Conservation (phyloP, 2,113 vertebrate genomes). For the Chloropsis hardwickii region DNA sequence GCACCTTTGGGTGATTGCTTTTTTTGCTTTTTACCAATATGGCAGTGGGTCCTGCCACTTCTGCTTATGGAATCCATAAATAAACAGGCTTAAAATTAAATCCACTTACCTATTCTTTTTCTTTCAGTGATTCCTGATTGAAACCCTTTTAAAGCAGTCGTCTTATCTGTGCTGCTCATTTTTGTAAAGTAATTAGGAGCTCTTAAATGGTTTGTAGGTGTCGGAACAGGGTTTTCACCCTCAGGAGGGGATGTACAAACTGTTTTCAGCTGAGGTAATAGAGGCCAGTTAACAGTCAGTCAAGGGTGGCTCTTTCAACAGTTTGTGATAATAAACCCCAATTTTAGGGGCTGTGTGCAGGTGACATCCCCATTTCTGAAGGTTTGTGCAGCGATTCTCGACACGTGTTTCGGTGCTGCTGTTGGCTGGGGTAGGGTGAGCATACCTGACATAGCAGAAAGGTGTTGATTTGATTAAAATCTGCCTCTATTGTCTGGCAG, state of each 20-base stretch:
- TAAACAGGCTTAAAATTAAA: not conserved
- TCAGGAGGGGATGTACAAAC: not conserved
- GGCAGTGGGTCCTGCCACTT: not conserved
- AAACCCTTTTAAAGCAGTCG: not conserved
- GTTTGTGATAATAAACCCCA: not conserved
- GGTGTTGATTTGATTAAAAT: slow-evolving; percentile 59
- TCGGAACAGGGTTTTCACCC: not conserved
- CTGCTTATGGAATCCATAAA: not conserved
- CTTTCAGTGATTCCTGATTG: not conserved
- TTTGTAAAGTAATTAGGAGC: not conserved
- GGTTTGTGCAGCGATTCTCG: not conserved
- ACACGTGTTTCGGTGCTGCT: not conserved
- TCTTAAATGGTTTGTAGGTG: not conserved
- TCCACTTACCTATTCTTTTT: not conserved
- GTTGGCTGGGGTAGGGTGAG: not conserved
- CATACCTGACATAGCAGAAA: slow-evolving; percentile 2
- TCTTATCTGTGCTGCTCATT: not conserved
- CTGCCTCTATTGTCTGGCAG: slow-evolving; percentile 8
- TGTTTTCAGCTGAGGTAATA: not conserved
- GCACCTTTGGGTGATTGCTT: not conserved
- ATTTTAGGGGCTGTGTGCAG: not conserved
- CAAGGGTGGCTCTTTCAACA: not conserved
- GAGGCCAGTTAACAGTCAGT: not conserved
- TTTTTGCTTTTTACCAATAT: not conserved
- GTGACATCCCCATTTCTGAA: not conserved